A percentile compares a stretch with the other conserved stretches of the same genome.
Evolutionary conservation across 2,888 invertebrate species (phyloP).

Genomic region (Tethea ocularis): DNA sequence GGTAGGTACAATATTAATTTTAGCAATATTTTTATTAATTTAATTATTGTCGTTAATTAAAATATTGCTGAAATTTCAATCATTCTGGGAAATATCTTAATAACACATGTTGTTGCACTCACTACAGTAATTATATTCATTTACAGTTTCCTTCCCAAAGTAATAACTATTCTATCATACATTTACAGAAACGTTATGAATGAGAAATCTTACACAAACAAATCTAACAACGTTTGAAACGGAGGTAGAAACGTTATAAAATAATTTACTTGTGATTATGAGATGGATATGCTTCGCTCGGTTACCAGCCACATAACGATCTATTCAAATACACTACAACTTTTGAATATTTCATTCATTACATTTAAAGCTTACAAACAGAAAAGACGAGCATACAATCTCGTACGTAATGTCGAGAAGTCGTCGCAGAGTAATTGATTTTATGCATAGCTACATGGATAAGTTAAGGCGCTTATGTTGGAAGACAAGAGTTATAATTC

Average conservation of each 20-base stretch:
- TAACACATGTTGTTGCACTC: too few species aligned
- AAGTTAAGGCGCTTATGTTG: slow-evolving; percentile 24
- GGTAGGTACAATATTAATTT: too few species aligned
- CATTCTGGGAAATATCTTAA: too few species aligned
- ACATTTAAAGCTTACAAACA: slow-evolving; percentile 41
- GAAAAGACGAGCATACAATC: slow-evolving; percentile 29
- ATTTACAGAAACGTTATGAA: not conserved
- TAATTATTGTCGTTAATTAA: too few species aligned
- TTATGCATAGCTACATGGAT: slow-evolving; percentile 37
- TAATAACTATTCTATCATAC: too few species aligned
- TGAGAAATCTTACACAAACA: not conserved
- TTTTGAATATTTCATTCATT: slow-evolving; percentile 64
- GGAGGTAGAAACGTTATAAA: slow-evolving; percentile 34
- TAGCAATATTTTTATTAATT: too few species aligned
- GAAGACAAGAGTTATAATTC: slow-evolving; percentile 29
- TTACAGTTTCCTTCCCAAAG: not conserved
- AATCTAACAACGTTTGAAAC: slow-evolving; percentile 12
- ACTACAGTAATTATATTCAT: not conserved
- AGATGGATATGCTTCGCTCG: slow-evolving; percentile 46
- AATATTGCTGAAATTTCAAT: too few species aligned
- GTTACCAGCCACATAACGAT: slow-evolving; percentile 57
- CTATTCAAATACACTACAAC: slow-evolving; percentile 60
- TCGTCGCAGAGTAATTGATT: slow-evolving; percentile 46
- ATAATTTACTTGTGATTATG: slow-evolving; percentile 46
- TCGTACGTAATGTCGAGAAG: slow-evolving; percentile 37